These are phyloP conservation scores for Pseudoatta argentina DNA, from an alignment of 1,140 invertebrate genomes.

Conservation along the genomic window DNA sequence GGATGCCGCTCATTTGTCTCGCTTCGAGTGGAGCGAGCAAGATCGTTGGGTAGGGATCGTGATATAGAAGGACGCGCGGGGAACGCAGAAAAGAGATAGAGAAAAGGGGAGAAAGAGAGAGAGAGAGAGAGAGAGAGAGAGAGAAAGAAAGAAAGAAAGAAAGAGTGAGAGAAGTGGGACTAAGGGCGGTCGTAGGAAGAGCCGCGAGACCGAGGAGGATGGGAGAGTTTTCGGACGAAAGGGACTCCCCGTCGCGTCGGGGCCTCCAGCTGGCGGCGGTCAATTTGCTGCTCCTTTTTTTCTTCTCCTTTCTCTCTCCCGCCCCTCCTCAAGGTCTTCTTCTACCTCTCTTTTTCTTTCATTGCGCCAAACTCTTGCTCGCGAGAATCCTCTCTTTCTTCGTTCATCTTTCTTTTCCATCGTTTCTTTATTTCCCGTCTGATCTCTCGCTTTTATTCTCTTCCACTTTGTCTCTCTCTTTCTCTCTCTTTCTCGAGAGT, in stretches of 20 bases:
- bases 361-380: conserved; percentile 71
- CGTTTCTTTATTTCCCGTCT: conserved; percentile 46
- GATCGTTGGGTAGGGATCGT: conserved; percentile 59
- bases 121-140: conserved; percentile 52
- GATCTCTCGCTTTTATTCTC: not conserved
- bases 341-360: conserved; percentile 70
- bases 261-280: conserved; percentile 81
- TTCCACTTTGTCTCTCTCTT: not conserved
- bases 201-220: conserved; percentile 72
- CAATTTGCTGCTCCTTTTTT: conserved; percentile 83
- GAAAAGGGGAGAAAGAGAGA: conserved; percentile 39
- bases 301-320: conserved; percentile 63
- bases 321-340: conserved; percentile 53
- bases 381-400: conserved; percentile 63
- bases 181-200: conserved; percentile 34
- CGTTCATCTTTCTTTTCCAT: conserved; percentile 32
- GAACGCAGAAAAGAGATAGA: conserved; percentile 32
- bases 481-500: not conserved
- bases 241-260: conserved; percentile 79
- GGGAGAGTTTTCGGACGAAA: conserved; percentile 80
- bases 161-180: conserved; percentile 35
- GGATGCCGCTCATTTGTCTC: conserved; percentile 86
- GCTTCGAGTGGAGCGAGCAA: conserved; percentile 82
- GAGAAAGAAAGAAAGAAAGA: conserved; percentile 47
- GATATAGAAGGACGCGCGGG: conserved; percentile 8